A percentile compares a stretch with the other conserved stretches of the same genome.
Evolutionary conservation across 2,113 vertebrate species (phyloP).

Genomic region (Burhinus oedicnemus): DNA sequence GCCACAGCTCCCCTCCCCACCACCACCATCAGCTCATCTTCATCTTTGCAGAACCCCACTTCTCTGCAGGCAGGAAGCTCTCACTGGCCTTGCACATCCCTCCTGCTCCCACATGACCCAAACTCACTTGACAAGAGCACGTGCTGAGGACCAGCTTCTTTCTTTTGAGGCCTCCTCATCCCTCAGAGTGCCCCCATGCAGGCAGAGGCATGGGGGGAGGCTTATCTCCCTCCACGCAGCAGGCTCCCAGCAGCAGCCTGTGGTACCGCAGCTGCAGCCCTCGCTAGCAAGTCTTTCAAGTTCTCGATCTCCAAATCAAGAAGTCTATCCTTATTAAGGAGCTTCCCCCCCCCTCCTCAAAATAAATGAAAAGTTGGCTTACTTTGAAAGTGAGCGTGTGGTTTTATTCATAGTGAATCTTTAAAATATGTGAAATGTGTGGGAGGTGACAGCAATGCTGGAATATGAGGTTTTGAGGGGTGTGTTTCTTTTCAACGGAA

Average conservation of each 20-base stretch:
- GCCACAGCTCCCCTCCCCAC: neutral
- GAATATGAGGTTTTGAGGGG: neutral
- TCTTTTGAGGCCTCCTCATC: neutral
- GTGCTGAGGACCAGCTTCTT: neutral
- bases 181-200: neutral
- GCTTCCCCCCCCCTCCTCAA: neutral
- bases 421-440: neutral
- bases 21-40: neutral
- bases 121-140: neutral
- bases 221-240: fast-evolving
- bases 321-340: neutral
- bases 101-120: neutral
- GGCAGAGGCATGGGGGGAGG: fast-evolving
- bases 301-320: neutral
- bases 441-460: neutral
- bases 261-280: neutral
- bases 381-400: neutral
- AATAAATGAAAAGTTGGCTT: neutral
- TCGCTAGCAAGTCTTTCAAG: neutral
- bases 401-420: neutral
- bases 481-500: neutral
- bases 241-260: neutral
- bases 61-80: neutral
- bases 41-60: neutral
- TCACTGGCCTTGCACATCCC: fast-evolving